Percentiles rank a stretch among this genome's conserved stretches.
Evolutionary conservation across 23 tunicate species (phyloP).

Genomic region (Ciona savignyi): DNA sequence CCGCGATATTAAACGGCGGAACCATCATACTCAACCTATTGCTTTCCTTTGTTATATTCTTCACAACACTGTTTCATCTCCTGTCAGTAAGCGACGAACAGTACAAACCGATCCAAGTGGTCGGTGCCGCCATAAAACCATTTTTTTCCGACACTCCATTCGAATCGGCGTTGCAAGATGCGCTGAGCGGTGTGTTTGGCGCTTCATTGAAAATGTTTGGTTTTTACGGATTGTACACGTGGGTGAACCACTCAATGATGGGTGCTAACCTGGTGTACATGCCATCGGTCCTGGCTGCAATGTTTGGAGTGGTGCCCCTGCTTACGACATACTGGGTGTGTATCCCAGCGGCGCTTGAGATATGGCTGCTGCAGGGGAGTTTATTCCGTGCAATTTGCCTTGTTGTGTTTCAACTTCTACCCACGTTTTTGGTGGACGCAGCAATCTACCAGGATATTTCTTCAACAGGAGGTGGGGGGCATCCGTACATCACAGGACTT

Average conservation of each 20-base stretch:
- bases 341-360: conserved; percentile 62
- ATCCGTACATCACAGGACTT: conserved; percentile 79
- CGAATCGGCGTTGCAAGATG: conserved; percentile 61
- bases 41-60: conserved; percentile 56
- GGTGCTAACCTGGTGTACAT: conserved; percentile 72
- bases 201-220: conserved; percentile 88
- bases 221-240: conserved; percentile 91
- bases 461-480: conserved; percentile 50
- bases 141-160: conserved; percentile 23
- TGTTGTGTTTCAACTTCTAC: conserved; percentile 51
- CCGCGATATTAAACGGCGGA: conserved; percentile 59
- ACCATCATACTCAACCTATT: conserved; percentile 66
- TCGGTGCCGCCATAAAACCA: conserved; percentile 34
- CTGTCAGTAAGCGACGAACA: conserved; percentile 51
- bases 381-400: conserved; percentile 44
- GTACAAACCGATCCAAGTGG: conserved; percentile 72
- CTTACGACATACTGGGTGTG: conserved; percentile 87
- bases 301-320: conserved; percentile 71
- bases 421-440: conserved; percentile 80
- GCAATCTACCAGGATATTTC: conserved; percentile 79
- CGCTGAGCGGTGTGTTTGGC: conserved; percentile 85
- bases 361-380: conserved; percentile 78
- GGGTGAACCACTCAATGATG: conserved; percentile 74
- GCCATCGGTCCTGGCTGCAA: conserved; percentile 78
- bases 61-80: conserved; percentile 70